Conservation (phyloP, 2,113 vertebrate species). For the Castor canadensis region DNA sequence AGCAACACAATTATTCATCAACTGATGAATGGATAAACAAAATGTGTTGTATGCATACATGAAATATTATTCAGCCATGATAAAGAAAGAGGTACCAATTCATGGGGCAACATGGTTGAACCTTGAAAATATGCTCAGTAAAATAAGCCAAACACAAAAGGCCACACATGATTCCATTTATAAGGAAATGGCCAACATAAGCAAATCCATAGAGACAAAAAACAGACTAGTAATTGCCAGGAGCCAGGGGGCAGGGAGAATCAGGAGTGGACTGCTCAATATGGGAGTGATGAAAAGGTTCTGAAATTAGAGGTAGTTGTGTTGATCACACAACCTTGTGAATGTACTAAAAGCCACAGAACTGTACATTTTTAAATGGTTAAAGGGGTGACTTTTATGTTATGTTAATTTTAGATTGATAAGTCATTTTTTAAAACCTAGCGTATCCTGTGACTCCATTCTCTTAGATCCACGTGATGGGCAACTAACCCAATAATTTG, state of each 20-base stretch:
- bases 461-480: background rate
- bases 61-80: background rate
- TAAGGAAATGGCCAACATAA: background rate
- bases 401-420: constrained; percentile 29
- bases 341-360: background rate
- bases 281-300: background rate
- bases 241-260: background rate
- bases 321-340: background rate
- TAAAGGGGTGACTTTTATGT: background rate
- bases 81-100: background rate
- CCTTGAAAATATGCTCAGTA: background rate
- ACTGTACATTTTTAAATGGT: constrained; percentile 17
- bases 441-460: background rate
- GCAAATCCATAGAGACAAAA: background rate
- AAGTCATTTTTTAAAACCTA: no score
- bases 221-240: background rate
- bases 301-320: background rate
- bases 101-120: background rate
- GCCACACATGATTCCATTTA: background rate
- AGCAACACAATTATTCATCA: background rate
- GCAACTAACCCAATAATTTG: constrained; percentile 30
- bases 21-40: background rate
- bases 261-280: background rate
- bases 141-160: constrained; percentile 2
- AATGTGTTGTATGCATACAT: background rate